phyloP scores from a whole-genome alignment of 2,888 invertebrate genomes.

The Phengaris arion region DNA sequence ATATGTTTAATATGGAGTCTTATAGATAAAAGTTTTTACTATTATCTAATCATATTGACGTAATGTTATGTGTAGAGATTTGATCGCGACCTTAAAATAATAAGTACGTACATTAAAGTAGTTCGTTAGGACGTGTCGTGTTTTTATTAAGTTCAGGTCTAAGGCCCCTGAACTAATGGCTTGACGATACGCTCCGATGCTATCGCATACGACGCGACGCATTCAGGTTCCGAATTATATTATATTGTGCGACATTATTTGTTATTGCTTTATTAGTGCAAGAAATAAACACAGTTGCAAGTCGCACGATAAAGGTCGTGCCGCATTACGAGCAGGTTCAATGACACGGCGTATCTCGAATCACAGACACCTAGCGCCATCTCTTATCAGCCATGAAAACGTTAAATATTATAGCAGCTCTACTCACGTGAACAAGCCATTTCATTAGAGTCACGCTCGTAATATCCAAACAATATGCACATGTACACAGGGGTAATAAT shows the following conservation, averaged over 20 bases:
- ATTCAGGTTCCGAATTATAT: background rate
- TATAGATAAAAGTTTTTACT: too few species aligned
- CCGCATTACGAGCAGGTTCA: constrained; percentile 59
- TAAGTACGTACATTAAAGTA: background rate
- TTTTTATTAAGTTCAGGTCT: constrained; percentile 28
- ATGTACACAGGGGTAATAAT: constrained; percentile 52
- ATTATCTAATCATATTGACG: too few species aligned
- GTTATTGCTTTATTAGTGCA: constrained; percentile 35
- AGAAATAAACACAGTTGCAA: constrained; percentile 47
- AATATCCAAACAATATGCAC: constrained; percentile 51
- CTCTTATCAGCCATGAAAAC: constrained; percentile 53
- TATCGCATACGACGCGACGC: background rate
- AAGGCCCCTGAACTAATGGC: constrained; percentile 20
- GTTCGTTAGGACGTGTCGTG: background rate
- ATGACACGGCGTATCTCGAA: constrained; percentile 55
- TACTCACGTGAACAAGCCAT: constrained; percentile 64
- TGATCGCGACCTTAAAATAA: background rate
- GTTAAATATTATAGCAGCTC: constrained; percentile 48
- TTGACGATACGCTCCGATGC: constrained; percentile 12
- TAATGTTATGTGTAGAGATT: background rate
- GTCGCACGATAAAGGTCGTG: constrained; percentile 52
- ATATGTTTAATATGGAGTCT: too few species aligned
- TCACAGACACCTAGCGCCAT: constrained; percentile 62
- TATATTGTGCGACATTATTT: background rate
- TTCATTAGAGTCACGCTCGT: constrained; percentile 48